A percentile compares a stretch with the other conserved stretches of the same genome.
Evolutionary conservation across 2,113 vertebrate genomes (phyloP).

Genomic region (Phyllostomus hastatus): DNA sequence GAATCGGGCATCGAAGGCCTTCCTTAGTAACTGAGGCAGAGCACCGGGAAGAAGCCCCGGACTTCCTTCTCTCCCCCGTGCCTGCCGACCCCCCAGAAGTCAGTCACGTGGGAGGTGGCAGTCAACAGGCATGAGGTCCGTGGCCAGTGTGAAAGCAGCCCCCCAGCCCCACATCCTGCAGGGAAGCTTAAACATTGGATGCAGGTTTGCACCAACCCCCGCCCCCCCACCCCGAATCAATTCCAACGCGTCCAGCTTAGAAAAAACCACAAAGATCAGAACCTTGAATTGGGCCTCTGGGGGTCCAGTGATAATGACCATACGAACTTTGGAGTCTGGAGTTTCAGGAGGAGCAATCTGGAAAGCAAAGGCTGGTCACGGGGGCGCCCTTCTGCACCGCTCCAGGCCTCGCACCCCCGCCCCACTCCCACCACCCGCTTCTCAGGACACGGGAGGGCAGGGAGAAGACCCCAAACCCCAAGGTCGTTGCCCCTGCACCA

Average conservation of each 20-base stretch:
- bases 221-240: not conserved
- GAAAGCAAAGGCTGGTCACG: not conserved
- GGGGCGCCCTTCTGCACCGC: accelerated
- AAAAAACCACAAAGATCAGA: not conserved
- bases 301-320: conserved; percentile 95
- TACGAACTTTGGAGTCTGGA: conserved; percentile 94
- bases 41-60: not conserved
- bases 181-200: not conserved
- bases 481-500: not conserved
- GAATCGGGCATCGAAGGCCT: not conserved
- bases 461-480: not conserved
- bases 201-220: not conserved
- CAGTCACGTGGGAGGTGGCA: not conserved
- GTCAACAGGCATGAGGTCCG: not conserved
- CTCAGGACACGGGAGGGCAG: not conserved
- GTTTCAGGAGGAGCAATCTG: conserved; percentile 95
- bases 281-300: conserved; percentile 98
- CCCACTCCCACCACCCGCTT: not conserved
- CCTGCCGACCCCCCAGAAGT: not conserved
- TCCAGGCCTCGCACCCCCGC: not conserved
- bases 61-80: not conserved
- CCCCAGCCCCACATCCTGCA: accelerated
- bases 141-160: not conserved
- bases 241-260: not conserved
- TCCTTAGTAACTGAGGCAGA: not conserved